These are phyloP conservation scores for Chironomus striatipennis DNA, from an alignment of 1,140 invertebrate genomes.

Conservation along the genomic window DNA sequence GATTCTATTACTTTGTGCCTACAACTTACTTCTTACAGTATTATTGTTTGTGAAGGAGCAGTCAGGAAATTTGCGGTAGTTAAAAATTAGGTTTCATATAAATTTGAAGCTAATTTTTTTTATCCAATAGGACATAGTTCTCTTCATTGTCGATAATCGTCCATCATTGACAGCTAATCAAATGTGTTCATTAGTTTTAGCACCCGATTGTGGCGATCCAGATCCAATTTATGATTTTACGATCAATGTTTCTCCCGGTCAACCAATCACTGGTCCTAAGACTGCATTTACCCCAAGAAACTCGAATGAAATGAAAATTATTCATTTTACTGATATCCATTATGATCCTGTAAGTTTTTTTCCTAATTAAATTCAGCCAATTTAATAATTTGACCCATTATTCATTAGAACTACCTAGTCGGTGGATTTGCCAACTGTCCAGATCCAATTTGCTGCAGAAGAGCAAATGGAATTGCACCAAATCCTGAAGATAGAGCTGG, in stretches of 20 bases:
- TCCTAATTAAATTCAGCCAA: no score
- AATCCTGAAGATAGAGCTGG: conserved; percentile 48
- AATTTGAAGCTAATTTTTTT: neutral
- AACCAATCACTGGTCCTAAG: neutral
- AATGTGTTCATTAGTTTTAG: conserved; percentile 3
- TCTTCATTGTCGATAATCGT: neutral
- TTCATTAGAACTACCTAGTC: conserved; percentile 47
- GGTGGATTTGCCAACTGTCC: conserved; percentile 58
- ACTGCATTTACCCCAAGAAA: neutral
- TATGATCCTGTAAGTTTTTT: conserved; percentile 49
- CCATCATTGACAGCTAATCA: neutral
- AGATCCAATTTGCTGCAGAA: conserved; percentile 69
- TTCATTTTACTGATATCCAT: conserved; percentile 75
- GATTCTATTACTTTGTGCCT: neutral
- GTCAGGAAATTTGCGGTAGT: neutral
- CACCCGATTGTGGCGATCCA: neutral
- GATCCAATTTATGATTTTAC: neutral
- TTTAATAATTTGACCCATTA: neutral
- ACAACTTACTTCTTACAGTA: neutral
- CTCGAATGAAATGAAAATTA: conserved; percentile 43
- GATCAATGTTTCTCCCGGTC: neutral
- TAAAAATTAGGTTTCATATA: neutral
- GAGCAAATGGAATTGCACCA: conserved; percentile 39
- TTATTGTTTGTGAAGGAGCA: neutral
- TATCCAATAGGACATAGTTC: neutral